Conservation (phyloP, 1,140 invertebrate genomes). For the Aleiodes sp. region DNA sequence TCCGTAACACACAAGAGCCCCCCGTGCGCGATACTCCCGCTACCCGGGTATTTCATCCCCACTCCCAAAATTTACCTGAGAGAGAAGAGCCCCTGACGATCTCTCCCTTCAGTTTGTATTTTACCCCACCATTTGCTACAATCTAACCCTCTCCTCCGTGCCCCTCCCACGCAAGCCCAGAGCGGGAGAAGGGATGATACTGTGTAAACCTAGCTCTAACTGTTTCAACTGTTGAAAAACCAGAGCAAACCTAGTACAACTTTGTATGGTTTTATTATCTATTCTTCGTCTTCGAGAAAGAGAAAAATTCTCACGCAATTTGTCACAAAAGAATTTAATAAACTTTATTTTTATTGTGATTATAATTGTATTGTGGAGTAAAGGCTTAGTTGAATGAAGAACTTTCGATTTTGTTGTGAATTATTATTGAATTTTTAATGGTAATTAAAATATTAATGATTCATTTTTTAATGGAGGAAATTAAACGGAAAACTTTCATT, state of each 20-base stretch:
- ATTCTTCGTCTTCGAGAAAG: too few relatives aligned
- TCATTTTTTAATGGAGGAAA: too few relatives aligned
- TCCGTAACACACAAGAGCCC: conserved; percentile 4
- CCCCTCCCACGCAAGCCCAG: neutral
- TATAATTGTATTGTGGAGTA: too few relatives aligned
- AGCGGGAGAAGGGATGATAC: neutral
- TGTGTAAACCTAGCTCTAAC: neutral
- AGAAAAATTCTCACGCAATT: too few relatives aligned
- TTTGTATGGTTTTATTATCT: neutral
- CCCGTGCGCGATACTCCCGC: too few relatives aligned
- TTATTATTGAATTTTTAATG: too few relatives aligned
- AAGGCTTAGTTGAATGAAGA: too few relatives aligned
- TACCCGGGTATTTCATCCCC: neutral
- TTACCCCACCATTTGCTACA: neutral
- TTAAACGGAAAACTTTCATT: too few relatives aligned
- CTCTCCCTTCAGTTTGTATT: neutral
- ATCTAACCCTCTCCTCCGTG: neutral
- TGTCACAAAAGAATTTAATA: too few relatives aligned
- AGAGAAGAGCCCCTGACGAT: conserved; percentile 27
- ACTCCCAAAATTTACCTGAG: neutral
- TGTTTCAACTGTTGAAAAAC: conserved; percentile 3
- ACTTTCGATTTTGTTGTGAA: too few relatives aligned
- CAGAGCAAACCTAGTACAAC: neutral
- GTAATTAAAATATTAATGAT: too few relatives aligned
- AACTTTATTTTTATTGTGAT: too few relatives aligned